Conservation (phyloP, 2,797 vertebrate species). For the Halcyon badia region DNA sequence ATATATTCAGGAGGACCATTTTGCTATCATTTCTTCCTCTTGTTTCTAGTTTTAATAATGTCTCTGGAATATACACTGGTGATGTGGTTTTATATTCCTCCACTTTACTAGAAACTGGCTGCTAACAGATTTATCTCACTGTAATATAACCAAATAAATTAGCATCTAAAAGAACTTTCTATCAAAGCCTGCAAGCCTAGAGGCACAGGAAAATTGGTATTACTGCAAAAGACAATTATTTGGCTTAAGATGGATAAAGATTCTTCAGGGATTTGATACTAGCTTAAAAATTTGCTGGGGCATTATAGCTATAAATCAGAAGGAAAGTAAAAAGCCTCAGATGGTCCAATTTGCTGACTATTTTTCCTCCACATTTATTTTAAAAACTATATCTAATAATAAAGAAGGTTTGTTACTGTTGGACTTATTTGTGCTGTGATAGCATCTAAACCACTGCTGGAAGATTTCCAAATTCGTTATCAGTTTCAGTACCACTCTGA, state of each 20-base stretch:
- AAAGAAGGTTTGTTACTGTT: conserved; percentile 16
- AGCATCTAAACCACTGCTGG: not conserved
- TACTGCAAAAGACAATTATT: conserved; percentile 70
- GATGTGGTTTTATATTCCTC: not conserved
- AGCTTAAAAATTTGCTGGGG: conserved; percentile 41
- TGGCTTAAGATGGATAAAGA: conserved; percentile 60
- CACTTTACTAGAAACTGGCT: not conserved
- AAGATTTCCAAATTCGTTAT: not conserved
- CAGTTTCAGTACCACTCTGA: not conserved
- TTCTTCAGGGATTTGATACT: conserved; percentile 51
- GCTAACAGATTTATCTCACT: conserved; percentile 13
- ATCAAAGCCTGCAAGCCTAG: conserved; percentile 28
- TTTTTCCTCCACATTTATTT: conserved; percentile 35
- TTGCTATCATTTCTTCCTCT: not conserved
- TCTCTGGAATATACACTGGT: not conserved
- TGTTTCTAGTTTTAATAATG: not conserved
- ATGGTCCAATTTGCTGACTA: conserved; percentile 27
- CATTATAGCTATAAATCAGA: conserved; percentile 28
- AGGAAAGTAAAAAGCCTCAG: conserved; percentile 41
- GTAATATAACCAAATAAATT: conserved; percentile 62
- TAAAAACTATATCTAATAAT: conserved; percentile 10
- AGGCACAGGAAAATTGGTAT: conserved; percentile 61
- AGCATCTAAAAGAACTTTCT: conserved; percentile 52
- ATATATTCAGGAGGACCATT: not conserved
- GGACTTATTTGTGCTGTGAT: not conserved